Percentiles rank a stretch among this genome's conserved stretches.
Conservation (phyloP, 1,140 invertebrate genomes). For the Gryon sp. region DNA sequence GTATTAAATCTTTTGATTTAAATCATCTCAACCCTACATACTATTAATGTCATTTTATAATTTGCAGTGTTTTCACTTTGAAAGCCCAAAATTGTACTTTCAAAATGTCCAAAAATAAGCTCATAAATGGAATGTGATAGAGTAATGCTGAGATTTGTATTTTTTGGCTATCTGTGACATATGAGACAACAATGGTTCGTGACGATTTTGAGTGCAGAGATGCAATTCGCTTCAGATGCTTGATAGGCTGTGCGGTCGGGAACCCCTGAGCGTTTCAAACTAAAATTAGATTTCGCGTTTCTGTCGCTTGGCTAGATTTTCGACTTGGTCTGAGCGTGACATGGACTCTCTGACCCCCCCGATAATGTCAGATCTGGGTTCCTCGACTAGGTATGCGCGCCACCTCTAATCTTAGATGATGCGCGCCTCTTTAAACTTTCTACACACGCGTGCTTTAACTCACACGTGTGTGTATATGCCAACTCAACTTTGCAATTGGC, state of each 20-base stretch:
- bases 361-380: slow-evolving; percentile 75
- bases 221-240: slow-evolving; percentile 9
- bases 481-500: slow-evolving; percentile 13
- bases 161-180: no score
- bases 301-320: slow-evolving; percentile 67
- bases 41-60: no score
- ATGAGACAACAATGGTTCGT: slow-evolving; percentile 32
- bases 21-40: no score
- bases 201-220: slow-evolving; percentile 20
- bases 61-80: no score
- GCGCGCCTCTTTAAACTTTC: slow-evolving; percentile 31
- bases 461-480: no score
- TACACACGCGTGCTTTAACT: no score
- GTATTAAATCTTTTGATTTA: no score
- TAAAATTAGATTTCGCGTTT: slow-evolving; percentile 69
- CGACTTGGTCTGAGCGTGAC: slow-evolving; percentile 65
- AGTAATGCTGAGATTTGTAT: no score
- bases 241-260: slow-evolving; percentile 50
- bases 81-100: no score
- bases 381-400: slow-evolving; percentile 70
- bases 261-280: slow-evolving; percentile 47
- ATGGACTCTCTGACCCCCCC: slow-evolving; percentile 72
- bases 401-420: slow-evolving; percentile 76
- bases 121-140: no score
- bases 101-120: no score